Evolutionary conservation across 2,888 invertebrate species (phyloP), one percentile per base, ranked within the genome.

Genomic region (Masnerella sp.): DNA sequence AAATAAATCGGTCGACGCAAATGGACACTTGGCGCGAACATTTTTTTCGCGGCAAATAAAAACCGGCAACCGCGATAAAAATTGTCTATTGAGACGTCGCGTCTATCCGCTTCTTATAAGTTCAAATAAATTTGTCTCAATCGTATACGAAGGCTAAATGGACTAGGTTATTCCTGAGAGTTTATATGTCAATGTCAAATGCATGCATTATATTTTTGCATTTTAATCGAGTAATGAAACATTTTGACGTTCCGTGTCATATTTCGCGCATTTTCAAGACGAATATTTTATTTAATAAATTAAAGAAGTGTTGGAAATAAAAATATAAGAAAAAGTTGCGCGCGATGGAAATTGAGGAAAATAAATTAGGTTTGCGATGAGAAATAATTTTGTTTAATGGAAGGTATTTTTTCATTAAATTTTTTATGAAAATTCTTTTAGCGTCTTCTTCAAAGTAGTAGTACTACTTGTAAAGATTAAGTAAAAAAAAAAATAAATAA

Each of bases 141-240:
- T 38, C 52, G 52, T 15, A 17, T 15, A 52, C 11, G 52, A 52
- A 52, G 52, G 52, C 38, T 52, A 38, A 38, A 38, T 38, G 25
- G 52, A 32, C 15, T 52, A 38, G 38, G 36, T 52, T 52, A 22
- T 52, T 51, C 22, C 38, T 25, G 25, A 36, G 52, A 52, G 52
- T 38, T 52, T 51, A 52, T 36, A 36, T 52, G 52, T 52, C 52
- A 52, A 52, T 52, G 52, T 52, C 52, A 52, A 52, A 38, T 25
- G 38, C 38, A 38, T 38, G 17, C 38, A 38, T 38, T 52, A 22
- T 25, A 52, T 38, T 52, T 52, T 52, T 8, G 25, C 15, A 36
- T 9, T 52, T 38, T 12, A 38, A 38, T 38, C 51, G 11, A 20
- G 8, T 36, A 51, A 36, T 22, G 20, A 34, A 34, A 22, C 51